phyloP scores from a whole-genome alignment of 2,797 vertebrate species.

The Zenarchopterus dispar region DNA sequence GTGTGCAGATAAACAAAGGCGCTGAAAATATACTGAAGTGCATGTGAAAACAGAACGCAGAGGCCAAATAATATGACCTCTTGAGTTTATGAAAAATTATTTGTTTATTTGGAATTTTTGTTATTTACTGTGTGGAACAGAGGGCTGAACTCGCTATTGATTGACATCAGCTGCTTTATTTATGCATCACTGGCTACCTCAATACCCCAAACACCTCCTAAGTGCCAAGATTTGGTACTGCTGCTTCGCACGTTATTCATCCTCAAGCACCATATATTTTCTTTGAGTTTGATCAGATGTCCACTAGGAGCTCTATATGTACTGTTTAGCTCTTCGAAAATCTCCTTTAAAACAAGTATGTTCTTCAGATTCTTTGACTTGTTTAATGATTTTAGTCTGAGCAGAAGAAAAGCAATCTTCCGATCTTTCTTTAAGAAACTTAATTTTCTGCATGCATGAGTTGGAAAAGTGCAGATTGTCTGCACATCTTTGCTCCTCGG shows the following conservation, averaged over 20 bases:
- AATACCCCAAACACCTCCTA: not conserved
- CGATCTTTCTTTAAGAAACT: no score
- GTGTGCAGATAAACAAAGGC: conserved; percentile 36
- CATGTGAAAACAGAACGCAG: conserved; percentile 12
- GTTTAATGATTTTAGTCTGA: no score
- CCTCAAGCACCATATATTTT: not conserved
- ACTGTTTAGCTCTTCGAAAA: not conserved
- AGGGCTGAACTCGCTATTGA: conserved; percentile 10
- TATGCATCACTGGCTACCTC: conserved; percentile 2
- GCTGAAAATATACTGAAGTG: conserved; percentile 20
- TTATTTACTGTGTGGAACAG: conserved; percentile 11
- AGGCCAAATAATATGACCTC: conserved; percentile 13
- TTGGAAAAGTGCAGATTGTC: no score
- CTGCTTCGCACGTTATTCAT: not conserved
- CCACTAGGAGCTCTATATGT: not conserved
- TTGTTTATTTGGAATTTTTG: conserved; percentile 30
- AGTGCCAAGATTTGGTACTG: not conserved
- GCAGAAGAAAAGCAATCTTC: no score
- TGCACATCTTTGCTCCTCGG: no score
- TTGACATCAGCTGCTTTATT: conserved; percentile 8
- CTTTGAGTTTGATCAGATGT: no score
- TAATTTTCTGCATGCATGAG: no score
- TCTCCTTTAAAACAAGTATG: not conserved
- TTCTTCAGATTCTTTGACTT: no score
- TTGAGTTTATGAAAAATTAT: conserved; percentile 8